Evolutionary conservation across 2,113 vertebrate species (phyloP), one percentile per base, ranked within the genome.

Genomic region (Lophius piscatorius): DNA sequence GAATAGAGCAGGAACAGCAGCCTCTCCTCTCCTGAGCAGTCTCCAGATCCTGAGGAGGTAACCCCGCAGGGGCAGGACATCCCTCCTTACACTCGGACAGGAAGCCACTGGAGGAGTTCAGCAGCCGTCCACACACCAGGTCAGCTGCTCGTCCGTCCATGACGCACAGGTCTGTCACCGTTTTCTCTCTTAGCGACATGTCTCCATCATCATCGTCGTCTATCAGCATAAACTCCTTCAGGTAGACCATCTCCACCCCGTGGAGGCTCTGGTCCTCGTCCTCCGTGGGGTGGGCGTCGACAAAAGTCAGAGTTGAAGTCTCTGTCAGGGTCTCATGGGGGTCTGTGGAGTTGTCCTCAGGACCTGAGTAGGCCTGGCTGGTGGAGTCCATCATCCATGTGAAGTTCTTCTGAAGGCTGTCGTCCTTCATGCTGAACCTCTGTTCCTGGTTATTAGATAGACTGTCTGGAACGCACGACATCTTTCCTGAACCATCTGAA

Each of bases 121-220:
- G 4, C 1, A 90, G 87, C 81, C 93, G 90, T 29, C 95, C 94
- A 22, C 95, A 94, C 81, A 98, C 96, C 31, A 98, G 90, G 70
- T 97, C 94, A 0, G 96, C 96, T 0, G 96, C 96, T 0, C 92
- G 95, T 12, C 96, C 94, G 0, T 97, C 94, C 76, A 93, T 92
- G 5, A 93, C 88, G 10, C 94, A 95, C 69, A 95, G 35, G 0
- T 98, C 95, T 0, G 94, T 96, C 66, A 98, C 96, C 0, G 95
- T 98, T 85, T 96, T 97, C 92, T 98, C 96, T 44, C 96, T 80
- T 20, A 98, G 41, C 0, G 96, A 98, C 91, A 96, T 96, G 76
- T 98, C 96, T 0, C 85, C 87, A 0, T 97, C 94, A 0, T 97
- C 96, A 76, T 98, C 96, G 0, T 98, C 96, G 0, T 98, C 97